Evolutionary conservation across 35 echinoderm and acorn worm species (phyloP).

Genomic region (Hemicentrotus pulcherrimus): DNA sequence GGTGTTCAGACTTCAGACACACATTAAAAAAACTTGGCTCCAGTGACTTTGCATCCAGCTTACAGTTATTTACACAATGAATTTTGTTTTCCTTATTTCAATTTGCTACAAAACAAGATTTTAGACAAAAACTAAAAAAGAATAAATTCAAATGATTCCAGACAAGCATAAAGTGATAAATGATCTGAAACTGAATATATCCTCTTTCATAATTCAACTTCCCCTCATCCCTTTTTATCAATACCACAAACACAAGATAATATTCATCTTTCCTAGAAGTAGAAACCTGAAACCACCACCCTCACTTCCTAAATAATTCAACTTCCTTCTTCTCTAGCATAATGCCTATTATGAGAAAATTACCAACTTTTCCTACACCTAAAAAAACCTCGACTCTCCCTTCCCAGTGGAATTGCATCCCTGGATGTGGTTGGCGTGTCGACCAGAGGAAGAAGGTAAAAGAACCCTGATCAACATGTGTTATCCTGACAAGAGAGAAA

Average conservation of each 20-base stretch:
- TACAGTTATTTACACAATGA: not conserved
- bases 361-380: not conserved
- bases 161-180: not conserved
- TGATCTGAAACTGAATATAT: not conserved
- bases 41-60: not conserved
- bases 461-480: constrained; percentile 7
- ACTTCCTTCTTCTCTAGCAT: not conserved
- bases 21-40: not conserved
- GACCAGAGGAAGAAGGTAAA: not conserved
- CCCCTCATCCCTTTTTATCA: not conserved
- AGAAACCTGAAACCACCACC: not conserved
- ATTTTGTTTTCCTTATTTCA: not conserved
- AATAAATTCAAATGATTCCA: not conserved
- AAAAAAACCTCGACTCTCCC: not conserved
- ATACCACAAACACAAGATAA: not conserved
- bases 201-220: not conserved
- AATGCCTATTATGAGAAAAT: not conserved
- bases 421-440: not conserved
- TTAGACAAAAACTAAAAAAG: not conserved
- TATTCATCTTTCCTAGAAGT: not conserved
- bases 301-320: not conserved
- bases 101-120: not conserved
- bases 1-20: not conserved
- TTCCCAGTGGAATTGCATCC: not conserved
- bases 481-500: not conserved